A percentile compares a stretch with the other conserved stretches of the same genome.
Conservation (phyloP, 2,888 invertebrate species). For the Perizoma affinitatum region DNA sequence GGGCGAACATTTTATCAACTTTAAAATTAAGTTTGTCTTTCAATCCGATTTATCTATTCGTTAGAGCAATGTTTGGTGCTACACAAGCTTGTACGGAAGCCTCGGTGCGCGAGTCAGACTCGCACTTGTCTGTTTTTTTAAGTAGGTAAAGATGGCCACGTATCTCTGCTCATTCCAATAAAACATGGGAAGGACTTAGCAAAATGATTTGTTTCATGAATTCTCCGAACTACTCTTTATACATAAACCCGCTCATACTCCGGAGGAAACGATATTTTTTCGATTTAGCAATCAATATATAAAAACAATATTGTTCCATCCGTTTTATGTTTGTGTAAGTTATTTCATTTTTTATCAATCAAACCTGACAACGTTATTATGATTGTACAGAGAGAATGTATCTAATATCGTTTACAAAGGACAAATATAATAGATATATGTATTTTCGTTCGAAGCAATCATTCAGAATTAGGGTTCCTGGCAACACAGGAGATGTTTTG, state of each 20-base stretch:
- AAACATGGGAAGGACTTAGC: neutral
- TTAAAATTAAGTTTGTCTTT: too few relatives aligned
- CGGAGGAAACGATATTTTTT: conserved; percentile 45
- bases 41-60: too few relatives aligned
- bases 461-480: conserved; percentile 8
- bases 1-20: too few relatives aligned
- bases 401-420: conserved; percentile 16
- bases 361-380: conserved; percentile 9
- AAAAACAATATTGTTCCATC: conserved; percentile 38
- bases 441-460: conserved; percentile 6
- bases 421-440: neutral
- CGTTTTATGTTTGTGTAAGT: conserved; percentile 33
- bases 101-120: too few relatives aligned
- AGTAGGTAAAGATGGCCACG: too few relatives aligned
- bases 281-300: conserved; percentile 43
- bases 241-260: conserved; percentile 37
- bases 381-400: conserved; percentile 3
- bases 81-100: too few relatives aligned
- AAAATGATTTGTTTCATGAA: conserved; percentile 34
- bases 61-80: too few relatives aligned
- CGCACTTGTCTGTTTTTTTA: too few relatives aligned
- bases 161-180: neutral
- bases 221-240: conserved; percentile 30
- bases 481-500: neutral
- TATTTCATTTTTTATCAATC: conserved; percentile 28